Conservation (phyloP, 2,113 vertebrate genomes). For the Sturnira hondurensis region DNA sequence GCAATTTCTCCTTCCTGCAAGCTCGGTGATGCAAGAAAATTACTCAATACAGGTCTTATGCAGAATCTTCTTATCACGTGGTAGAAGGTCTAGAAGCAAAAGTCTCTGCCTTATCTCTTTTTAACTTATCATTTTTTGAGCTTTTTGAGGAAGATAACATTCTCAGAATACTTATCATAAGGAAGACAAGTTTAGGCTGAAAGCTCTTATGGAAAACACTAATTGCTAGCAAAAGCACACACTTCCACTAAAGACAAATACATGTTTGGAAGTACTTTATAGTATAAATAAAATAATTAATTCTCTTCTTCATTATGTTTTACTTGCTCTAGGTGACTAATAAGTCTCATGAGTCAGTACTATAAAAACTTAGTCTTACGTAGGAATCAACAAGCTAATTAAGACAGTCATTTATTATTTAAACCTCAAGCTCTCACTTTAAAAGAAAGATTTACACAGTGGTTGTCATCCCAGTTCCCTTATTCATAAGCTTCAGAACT, state of each 20-base stretch:
- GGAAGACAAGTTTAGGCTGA: slow-evolving; percentile 17
- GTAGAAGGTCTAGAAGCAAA: not conserved
- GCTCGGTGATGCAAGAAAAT: not conserved
- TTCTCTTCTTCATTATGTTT: not conserved
- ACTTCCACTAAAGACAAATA: not conserved
- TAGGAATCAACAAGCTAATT: not conserved
- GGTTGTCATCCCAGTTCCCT: not conserved
- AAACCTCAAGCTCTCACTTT: slow-evolving; percentile 14
- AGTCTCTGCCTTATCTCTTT: not conserved
- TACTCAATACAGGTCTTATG: not conserved
- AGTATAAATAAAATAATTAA: slow-evolving; percentile 40
- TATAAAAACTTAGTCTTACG: not conserved
- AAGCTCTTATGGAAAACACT: not conserved
- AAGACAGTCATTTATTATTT: slow-evolving; percentile 21
- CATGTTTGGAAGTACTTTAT: slow-evolving; percentile 3
- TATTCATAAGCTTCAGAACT: not conserved
- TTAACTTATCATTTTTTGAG: slow-evolving; percentile 6
- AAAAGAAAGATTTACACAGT: not conserved
- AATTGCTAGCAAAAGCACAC: not conserved
- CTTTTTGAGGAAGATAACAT: not conserved
- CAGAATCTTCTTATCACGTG: not conserved
- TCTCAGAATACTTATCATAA: not conserved
- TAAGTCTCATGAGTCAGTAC: not conserved
- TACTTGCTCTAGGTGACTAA: slow-evolving; percentile 31
- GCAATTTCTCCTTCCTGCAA: not conserved